These are phyloP conservation scores for Chloroceryle aenea DNA, from an alignment of 2,113 vertebrate genomes.

Conservation along the genomic window DNA sequence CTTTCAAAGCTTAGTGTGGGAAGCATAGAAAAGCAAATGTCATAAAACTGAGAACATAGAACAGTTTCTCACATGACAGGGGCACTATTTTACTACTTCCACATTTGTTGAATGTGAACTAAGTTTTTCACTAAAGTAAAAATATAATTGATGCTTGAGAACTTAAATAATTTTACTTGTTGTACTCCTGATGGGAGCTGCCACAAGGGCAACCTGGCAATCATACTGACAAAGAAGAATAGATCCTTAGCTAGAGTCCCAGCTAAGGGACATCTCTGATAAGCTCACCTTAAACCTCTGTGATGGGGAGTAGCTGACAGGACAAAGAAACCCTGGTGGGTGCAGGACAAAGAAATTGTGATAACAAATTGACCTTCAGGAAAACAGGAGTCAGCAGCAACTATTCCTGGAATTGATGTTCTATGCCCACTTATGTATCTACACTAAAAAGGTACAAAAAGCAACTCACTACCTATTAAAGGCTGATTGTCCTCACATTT, in stretches of 20 bases:
- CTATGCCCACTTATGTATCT: rapidly evolving
- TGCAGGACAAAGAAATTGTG: background rate
- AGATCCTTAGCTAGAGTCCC: background rate
- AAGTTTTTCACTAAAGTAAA: background rate
- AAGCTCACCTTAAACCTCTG: background rate
- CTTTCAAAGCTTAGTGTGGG: rapidly evolving
- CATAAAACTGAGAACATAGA: background rate
- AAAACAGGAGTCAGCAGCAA: background rate
- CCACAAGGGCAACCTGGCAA: background rate
- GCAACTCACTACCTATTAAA: background rate
- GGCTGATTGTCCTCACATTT: background rate
- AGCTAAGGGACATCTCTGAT: background rate
- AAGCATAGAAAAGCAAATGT: background rate
- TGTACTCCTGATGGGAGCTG: background rate
- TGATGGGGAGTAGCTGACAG: background rate
- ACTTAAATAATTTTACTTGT: background rate
- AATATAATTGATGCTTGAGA: background rate
- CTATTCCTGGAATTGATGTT: background rate
- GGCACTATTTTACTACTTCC: background rate
- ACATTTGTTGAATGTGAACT: background rate
- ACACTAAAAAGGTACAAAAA: background rate
- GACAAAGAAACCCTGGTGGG: background rate
- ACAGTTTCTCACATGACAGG: background rate
- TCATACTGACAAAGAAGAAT: background rate
- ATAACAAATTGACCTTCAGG: background rate